These are phyloP conservation scores for Macquaria australasica DNA, from an alignment of 2,113 vertebrate species.

Conservation along the genomic window DNA sequence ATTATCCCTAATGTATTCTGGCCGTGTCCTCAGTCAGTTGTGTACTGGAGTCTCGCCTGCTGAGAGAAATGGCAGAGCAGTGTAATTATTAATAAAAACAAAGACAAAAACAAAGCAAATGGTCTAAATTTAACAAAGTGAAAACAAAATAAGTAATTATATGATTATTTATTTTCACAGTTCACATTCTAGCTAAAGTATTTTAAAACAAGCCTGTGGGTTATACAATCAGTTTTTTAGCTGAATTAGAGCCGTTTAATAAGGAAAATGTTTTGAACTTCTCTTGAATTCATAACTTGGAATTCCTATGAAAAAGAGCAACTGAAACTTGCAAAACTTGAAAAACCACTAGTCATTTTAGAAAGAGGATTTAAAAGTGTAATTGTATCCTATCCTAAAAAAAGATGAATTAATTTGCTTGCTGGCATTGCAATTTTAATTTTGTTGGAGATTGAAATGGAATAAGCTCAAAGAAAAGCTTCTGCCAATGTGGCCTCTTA, in stretches of 20 bases:
- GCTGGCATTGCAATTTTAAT: neutral
- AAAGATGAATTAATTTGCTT: neutral
- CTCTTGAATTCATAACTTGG: neutral
- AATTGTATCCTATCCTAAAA: neutral
- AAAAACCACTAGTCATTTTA: neutral
- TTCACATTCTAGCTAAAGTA: neutral
- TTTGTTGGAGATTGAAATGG: neutral
- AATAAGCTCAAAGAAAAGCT: neutral
- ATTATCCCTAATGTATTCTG: conserved; percentile 52
- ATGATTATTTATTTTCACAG: neutral
- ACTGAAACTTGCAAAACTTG: neutral
- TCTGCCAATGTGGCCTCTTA: neutral
- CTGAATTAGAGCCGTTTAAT: neutral
- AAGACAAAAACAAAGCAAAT: neutral
- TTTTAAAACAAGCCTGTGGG: neutral
- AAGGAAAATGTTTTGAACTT: neutral
- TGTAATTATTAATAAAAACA: neutral
- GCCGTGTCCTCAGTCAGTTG: conserved; percentile 18
- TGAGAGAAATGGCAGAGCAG: conserved; percentile 13
- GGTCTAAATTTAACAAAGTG: neutral
- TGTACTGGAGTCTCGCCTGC: conserved; percentile 18
- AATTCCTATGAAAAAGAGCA: neutral
- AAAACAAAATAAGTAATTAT: neutral
- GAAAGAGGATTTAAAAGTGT: neutral
- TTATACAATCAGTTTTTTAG: neutral